Evolutionary conservation across 1,140 invertebrate genomes (phyloP), one percentile per base, ranked within the genome.

Genomic region (Caenorhabditis inopinata): DNA sequence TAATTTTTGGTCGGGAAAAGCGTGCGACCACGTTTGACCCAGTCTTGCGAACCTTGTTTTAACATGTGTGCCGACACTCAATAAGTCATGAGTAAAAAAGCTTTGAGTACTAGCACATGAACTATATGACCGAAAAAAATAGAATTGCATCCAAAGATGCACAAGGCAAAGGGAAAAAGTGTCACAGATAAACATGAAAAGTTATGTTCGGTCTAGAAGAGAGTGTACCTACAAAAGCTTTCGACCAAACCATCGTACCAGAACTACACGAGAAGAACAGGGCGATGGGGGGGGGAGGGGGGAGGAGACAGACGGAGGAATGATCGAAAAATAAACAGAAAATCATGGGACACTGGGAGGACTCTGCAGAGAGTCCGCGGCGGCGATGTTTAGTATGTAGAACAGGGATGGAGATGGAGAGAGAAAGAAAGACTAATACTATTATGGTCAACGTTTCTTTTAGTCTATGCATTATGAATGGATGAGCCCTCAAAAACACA

Each of bases 251-350:
- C 14, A 7, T n/a, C 35, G 74, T 48, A 75, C 45, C 46, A 75
- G 47, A 75, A 49, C 42, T 48, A 49, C 42, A 75, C 23, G 42
- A 75, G 18, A 32, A 49, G 47, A 35, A 49, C 47, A 75, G 18
- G 46, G 25, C 6, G n/a, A 47, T n/a, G 38, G n/a, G 2, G 73
- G n/a, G 12, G 18, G 25, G 14, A 14, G 58, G 21, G 6, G 21
- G 23, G 7, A 18, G 27, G 29, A 27, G 35, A 45, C 27, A n/a
- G 35, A 18, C 14, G 23, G 9, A 38, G 68, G n/a, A 68, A 75
- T 75, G 74, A 75, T 48, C 74, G 47, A 49, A 75, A 48, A 47
- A 75, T 47, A 75, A 47, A 48, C 74, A 49, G 47, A 49, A 75
- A 49, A 48, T 75, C 74, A 75, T 75, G 47, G 42, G 74, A 47